A percentile compares a stretch with the other conserved stretches of the same genome.
Conservation (phyloP, 2,797 vertebrate genomes). For the Muscicapa comitata region DNA sequence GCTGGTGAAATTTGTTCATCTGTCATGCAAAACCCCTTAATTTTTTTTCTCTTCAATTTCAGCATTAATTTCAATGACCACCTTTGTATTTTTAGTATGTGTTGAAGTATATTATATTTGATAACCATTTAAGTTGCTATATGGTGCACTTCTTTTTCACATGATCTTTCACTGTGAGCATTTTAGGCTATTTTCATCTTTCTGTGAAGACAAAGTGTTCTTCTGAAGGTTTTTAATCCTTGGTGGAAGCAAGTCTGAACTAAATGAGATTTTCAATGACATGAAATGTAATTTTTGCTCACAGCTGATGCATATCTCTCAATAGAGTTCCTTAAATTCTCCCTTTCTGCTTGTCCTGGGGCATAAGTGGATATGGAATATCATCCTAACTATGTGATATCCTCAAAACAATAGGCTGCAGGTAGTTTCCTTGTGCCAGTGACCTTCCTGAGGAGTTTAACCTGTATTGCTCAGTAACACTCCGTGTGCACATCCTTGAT, state of each 20-base stretch:
- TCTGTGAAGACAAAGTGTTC: slow-evolving; percentile 29
- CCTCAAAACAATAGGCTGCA: neutral
- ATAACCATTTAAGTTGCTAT: slow-evolving; percentile 10
- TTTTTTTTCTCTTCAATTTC: neutral
- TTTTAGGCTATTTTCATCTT: slow-evolving; percentile 42
- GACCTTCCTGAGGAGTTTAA: slow-evolving; percentile 3
- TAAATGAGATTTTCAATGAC: slow-evolving; percentile 44
- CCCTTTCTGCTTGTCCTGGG: slow-evolving; percentile 29
- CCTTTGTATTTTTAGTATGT: neutral
- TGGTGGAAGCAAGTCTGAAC: slow-evolving; percentile 51
- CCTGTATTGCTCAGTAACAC: neutral
- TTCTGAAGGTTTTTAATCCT: slow-evolving; percentile 52
- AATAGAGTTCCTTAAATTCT: slow-evolving; percentile 17
- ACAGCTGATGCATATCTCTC: slow-evolving; percentile 54
- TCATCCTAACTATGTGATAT: neutral
- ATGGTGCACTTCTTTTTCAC: neutral
- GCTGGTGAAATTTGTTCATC: neutral
- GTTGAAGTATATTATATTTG: neutral
- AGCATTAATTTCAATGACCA: neutral
- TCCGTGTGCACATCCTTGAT: neutral
- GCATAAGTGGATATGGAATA: slow-evolving; percentile 36
- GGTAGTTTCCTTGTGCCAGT: neutral
- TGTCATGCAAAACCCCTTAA: neutral
- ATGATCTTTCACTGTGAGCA: neutral
- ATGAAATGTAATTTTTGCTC: slow-evolving; percentile 59